These are phyloP conservation scores for Thalassoma bifasciatum DNA, from an alignment of 2,113 vertebrate species.

Conservation along the genomic window DNA sequence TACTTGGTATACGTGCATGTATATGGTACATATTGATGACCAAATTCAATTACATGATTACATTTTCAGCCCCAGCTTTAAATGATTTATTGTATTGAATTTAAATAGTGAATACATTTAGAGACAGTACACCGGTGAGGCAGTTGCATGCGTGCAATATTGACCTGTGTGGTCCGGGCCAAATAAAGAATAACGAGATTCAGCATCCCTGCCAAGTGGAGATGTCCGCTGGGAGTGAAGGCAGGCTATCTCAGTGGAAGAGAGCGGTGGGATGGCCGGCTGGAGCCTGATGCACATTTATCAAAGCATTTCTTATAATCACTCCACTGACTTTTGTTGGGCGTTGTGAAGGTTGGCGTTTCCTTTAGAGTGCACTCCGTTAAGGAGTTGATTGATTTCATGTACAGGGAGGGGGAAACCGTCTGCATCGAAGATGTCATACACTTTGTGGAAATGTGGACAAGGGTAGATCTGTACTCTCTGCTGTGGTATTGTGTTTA, in stretches of 20 bases:
- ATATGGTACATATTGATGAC: conserved; percentile 80
- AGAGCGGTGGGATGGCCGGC: conserved; percentile 50
- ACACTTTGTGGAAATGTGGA: conserved; percentile 62
- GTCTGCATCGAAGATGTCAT: conserved; percentile 53
- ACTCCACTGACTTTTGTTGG: conserved; percentile 74
- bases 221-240: conserved; percentile 73
- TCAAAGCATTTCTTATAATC: conserved; percentile 76
- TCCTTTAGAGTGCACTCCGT: conserved; percentile 67
- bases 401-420: background rate
- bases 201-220: conserved; percentile 77
- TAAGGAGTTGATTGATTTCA: conserved; percentile 73
- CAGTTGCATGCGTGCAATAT: conserved; percentile 54
- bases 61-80: conserved; percentile 77
- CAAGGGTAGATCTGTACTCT: conserved; percentile 64
- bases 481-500: conserved; percentile 61
- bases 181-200: conserved; percentile 82
- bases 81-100: conserved; percentile 78
- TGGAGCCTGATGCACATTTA: conserved; percentile 64
- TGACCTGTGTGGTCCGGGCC: conserved; percentile 76
- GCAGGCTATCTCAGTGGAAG: conserved; percentile 55
- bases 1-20: conserved; percentile 40
- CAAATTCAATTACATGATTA: conserved; percentile 84
- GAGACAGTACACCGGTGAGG: conserved; percentile 57
- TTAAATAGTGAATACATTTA: conserved; percentile 76
- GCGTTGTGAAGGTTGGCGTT: conserved; percentile 71